Evolutionary conservation across 30 jellyfish, hydroid and myxozoan species (phyloP), one percentile per base, ranked within the genome.

Genomic region (Chrysaora quinquecirrha): DNA sequence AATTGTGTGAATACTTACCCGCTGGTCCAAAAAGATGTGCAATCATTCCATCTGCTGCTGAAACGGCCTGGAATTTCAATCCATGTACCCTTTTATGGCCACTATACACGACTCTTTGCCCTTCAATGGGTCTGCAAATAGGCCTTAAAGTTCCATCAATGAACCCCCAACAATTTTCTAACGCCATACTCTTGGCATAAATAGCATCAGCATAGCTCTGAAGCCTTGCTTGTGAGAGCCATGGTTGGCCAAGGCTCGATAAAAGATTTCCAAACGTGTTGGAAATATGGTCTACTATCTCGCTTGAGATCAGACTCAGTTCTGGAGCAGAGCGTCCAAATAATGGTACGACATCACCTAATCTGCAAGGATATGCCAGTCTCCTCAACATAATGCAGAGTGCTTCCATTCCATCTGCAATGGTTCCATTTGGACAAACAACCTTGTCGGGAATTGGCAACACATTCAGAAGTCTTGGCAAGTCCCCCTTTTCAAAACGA

Each of bases 101-200:
- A 66, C 65, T 80, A 47, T 80, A 80, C 4, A 80, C 75, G 4
- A 30, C 90, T 24, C 85, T 33, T 80, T 80, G 90, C 21, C 65
- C 65, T 34, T 43, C 79, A 35, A 16, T 28, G 23, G 90, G 85
- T 67, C 90, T 80, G 76, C 84, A 80, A n/a, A 65, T 46, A 1
- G 84, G 80, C 71, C 89, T 33, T 14, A 78, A 80, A 62, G 89
- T 78, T 24, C 89, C 89, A 58, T 78, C 89, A 20, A 78, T 78
- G 61, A 78, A 78, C 29, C 81, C 89, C 80, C 80, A 78, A 32
- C 89, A 78, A 78, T 78, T 78, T n/a, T 61, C 69, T 11, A 78
- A 35, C 1, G 89, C 89, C n/a, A 60, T 83, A 25, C 89, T 78
- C 29, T 61, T 64, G 34, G 52, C 47, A 58, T 63, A 60, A 29